Conservation (phyloP, 2,888 invertebrate genomes). For the Oxycera nigricornis region DNA sequence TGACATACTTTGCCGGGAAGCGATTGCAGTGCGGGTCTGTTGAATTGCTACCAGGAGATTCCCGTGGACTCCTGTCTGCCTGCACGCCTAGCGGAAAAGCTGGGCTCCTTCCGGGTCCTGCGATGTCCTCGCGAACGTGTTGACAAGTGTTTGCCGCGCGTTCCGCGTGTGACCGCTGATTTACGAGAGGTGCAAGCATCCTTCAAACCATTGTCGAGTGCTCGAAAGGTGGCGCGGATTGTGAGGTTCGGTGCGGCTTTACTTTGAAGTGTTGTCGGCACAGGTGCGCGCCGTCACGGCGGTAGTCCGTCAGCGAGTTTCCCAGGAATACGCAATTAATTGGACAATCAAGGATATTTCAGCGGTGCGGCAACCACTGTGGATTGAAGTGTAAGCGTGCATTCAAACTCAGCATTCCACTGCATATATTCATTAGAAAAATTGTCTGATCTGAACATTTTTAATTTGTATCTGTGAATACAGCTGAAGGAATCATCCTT, state of each 20-base stretch:
- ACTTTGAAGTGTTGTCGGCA: background rate
- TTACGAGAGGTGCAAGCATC: background rate
- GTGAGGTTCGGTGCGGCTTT: background rate
- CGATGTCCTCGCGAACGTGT: background rate
- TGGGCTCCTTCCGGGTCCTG: too few species aligned
- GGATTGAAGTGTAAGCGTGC: background rate
- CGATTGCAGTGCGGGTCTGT: too few species aligned
- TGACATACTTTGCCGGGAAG: too few species aligned
- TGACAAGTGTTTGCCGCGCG: slow-evolving; percentile 4
- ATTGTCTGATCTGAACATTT: background rate
- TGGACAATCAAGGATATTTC: background rate
- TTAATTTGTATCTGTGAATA: too few species aligned
- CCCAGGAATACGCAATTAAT: background rate
- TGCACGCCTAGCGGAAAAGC: too few species aligned
- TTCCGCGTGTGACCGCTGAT: slow-evolving; percentile 2
- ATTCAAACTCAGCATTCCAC: too few species aligned
- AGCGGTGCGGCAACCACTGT: background rate
- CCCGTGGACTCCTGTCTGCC: too few species aligned
- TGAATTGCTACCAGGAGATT: too few species aligned
- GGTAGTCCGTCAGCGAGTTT: background rate
- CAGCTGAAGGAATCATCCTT: too few species aligned
- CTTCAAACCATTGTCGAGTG: background rate
- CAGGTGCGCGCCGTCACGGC: background rate
- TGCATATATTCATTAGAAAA: too few species aligned
- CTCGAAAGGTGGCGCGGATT: background rate